Evolutionary conservation across 53 echinoderm and acorn worm genomes (phyloP).

Genomic region (Zoroaster sp.): DNA sequence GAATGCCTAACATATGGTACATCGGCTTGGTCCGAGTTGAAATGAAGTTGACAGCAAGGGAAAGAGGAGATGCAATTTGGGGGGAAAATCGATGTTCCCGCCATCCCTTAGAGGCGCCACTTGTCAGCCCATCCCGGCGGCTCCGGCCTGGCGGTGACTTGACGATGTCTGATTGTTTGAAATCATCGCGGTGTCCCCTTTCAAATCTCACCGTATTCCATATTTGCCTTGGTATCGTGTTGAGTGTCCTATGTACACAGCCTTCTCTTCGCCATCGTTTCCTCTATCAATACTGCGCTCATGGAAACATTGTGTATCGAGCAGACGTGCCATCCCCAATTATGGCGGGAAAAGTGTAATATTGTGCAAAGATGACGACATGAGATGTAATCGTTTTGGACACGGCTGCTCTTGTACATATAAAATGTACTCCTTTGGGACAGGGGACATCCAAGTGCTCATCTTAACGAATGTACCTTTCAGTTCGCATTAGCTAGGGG

Average conservation of each 20-base stretch:
- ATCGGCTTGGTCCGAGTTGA: not conserved
- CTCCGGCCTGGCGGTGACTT: conserved; percentile 37
- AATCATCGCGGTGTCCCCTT: conserved; percentile 54
- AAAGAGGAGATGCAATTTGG: conserved; percentile 49
- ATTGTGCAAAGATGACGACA: conserved; percentile 47
- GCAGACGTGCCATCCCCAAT: conserved; percentile 28
- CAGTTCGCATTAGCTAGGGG: not conserved
- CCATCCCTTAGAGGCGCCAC: conserved; percentile 41
- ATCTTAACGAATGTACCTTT: not conserved
- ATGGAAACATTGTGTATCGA: conserved; percentile 24
- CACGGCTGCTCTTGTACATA: conserved; percentile 41
- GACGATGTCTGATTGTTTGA: conserved; percentile 40
- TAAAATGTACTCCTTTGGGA: not conserved
- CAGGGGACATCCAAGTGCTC: not conserved
- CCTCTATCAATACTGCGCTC: conserved; percentile 21
- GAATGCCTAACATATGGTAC: not conserved
- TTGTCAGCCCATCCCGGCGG: conserved; percentile 50
- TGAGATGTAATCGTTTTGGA: conserved; percentile 49
- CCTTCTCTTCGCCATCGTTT: not conserved
- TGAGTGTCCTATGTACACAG: conserved; percentile 43
- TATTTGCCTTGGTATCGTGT: conserved; percentile 56
- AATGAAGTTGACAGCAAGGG: conserved; percentile 38
- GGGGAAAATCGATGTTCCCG: conserved; percentile 38
- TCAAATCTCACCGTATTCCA: conserved; percentile 34
- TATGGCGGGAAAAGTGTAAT: conserved; percentile 16